Percentiles rank a stretch among this genome's conserved stretches.
These are phyloP conservation scores for Caenorhabditis wallacei DNA, from an alignment of 2,888 invertebrate species.

Conservation along the genomic window DNA sequence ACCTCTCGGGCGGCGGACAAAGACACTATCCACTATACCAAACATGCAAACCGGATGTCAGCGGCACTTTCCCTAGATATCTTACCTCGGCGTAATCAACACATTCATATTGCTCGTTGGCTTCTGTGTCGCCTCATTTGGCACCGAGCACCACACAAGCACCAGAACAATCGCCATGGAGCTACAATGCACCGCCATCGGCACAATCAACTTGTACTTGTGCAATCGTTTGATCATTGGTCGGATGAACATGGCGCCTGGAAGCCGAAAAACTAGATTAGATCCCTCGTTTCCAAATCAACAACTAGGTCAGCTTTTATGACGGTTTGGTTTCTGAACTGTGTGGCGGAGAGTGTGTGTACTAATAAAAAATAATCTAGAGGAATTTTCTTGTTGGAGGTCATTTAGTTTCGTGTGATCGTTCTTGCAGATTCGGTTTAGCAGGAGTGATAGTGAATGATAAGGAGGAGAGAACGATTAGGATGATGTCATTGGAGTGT, in stretches of 20 bases:
- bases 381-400: background rate
- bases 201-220: conserved; percentile 66
- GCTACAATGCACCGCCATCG: conserved; percentile 52
- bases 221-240: conserved; percentile 64
- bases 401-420: conserved; percentile 5
- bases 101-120: conserved; percentile 49
- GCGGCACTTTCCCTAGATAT: background rate
- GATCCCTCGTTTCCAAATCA: background rate
- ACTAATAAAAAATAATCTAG: background rate
- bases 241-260: conserved; percentile 65
- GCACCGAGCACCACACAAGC: conserved; percentile 60
- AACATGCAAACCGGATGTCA: too few relatives aligned
- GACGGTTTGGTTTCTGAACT: conserved; percentile 61
- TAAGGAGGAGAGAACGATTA: background rate
- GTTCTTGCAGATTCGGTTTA: background rate
- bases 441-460: background rate
- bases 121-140: conserved; percentile 62
- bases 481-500: too few relatives aligned
- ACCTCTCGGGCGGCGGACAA: too few relatives aligned
- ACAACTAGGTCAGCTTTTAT: conserved; percentile 14
- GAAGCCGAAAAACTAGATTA: too few relatives aligned
- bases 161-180: conserved; percentile 36
- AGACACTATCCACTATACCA: too few relatives aligned
- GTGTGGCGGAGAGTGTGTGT: background rate
- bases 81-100: conserved; percentile 59